phyloP scores from a whole-genome alignment of 2,888 invertebrate genomes.

The Leptopilina syphax region DNA sequence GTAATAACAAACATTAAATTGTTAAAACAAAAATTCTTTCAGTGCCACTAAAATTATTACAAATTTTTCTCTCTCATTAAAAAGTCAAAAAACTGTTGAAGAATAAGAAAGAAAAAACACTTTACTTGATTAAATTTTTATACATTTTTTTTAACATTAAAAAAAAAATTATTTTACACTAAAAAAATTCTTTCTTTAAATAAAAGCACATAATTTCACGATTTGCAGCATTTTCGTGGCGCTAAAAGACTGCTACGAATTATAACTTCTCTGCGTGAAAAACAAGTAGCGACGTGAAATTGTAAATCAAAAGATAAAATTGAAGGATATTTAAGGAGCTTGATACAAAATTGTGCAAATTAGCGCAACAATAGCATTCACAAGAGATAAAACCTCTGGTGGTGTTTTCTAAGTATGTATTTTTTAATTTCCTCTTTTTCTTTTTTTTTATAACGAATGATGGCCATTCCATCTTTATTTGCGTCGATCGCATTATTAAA shows the following conservation, averaged over 20 bases:
- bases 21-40: too few relatives aligned
- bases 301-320: slow-evolving; percentile 31
- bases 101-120: background rate
- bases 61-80: too few relatives aligned
- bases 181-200: background rate
- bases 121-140: background rate
- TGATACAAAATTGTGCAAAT: slow-evolving; percentile 10
- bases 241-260: slow-evolving; percentile 1
- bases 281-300: background rate
- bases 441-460: background rate
- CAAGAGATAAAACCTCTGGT: background rate
- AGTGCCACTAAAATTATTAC: too few relatives aligned
- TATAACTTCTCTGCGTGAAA: background rate
- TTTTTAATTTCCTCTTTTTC: background rate
- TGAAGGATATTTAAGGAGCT: slow-evolving; percentile 22
- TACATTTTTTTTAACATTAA: background rate
- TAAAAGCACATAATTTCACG: background rate
- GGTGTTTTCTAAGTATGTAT: background rate
- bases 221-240: background rate
- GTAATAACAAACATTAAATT: too few relatives aligned
- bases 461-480: background rate
- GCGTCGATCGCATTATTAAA: too few relatives aligned
- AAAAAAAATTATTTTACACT: background rate
- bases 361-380: background rate
- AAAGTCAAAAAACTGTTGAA: background rate